Evolutionary conservation across 2,113 vertebrate species (phyloP), one percentile per base, ranked within the genome.

Genomic region (Pimephales promelas): DNA sequence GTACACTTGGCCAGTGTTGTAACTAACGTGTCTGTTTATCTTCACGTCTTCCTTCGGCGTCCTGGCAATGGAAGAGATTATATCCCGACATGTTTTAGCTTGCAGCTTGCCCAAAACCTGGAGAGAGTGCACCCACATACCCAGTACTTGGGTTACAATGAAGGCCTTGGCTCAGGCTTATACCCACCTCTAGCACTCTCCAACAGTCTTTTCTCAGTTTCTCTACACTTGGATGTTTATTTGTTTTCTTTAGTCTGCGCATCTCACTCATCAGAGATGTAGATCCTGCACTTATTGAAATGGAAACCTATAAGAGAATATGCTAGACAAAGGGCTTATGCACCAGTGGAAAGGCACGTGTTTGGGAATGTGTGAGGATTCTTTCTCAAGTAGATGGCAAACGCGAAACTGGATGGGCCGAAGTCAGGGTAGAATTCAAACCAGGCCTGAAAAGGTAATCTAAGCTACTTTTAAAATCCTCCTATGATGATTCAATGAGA

Each of bases 41-140:
- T 56, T 89, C 84, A 68, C 26, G 28, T 75, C 79, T 89, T 79
- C 72, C 85, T 90, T 85, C 6, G 22, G 34, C 47, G 43, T 88
- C 64, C 82, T 84, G 78, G 76, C 87, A 86, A 26, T 70, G 16
- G 28, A 47, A 82, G 82, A 90, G 90, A 92, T 89, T 81, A 80
- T 83, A 86, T 90, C 87, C 86, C 31, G 28, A 84, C 93, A 0
- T 90, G 89, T 92, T 90, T 88, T 80, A 86, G 57, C 90, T 87
- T 87, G 91, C 71, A 82, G 34, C 66, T 28, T 86, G 75, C 77
- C 70, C 68, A 83, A 66, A 84, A 45, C 54, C 45, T 79, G 10
- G n/a, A 72, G 61, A 79, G 61, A 79, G 43, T 64, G 61, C 78
- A 83, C 57, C 73, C 75, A 68, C 72, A 61, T 59, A 71, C 62